Conservation (phyloP, 2,888 invertebrate genomes). For the Idaea dimidiata region DNA sequence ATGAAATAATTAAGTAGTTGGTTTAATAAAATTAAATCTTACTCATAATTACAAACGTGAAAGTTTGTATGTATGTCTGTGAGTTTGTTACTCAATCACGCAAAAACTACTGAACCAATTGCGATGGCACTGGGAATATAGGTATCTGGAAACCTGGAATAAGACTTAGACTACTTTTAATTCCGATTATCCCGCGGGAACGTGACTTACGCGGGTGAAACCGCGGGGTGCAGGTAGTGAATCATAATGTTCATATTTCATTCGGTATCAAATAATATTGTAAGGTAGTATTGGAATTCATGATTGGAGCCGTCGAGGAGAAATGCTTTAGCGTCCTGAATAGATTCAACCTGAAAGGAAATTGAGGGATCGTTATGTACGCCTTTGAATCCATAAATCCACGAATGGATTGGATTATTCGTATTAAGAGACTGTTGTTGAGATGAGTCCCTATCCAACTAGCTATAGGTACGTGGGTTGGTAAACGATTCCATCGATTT, state of each 20-base stretch:
- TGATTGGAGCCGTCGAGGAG: slow-evolving; percentile 62
- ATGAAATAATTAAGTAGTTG: too few relatives aligned
- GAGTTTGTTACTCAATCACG: too few relatives aligned
- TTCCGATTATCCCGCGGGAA: too few relatives aligned
- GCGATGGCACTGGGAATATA: too few relatives aligned
- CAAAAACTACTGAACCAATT: too few relatives aligned
- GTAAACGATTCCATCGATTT: neutral
- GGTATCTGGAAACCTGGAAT: too few relatives aligned
- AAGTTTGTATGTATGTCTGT: too few relatives aligned
- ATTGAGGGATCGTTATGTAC: slow-evolving; percentile 73
- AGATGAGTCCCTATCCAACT: neutral
- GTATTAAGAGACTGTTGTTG: slow-evolving; percentile 18
- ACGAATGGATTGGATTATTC: slow-evolving; percentile 45
- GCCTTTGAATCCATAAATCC: slow-evolving; percentile 65
- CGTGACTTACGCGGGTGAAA: too few relatives aligned
- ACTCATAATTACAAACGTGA: too few relatives aligned
- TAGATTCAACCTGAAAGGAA: slow-evolving; percentile 71
- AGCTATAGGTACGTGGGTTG: neutral
- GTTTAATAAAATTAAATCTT: neutral
- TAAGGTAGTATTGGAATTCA: slow-evolving; percentile 45
- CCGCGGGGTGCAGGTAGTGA: too few relatives aligned
- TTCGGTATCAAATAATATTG: slow-evolving; percentile 42
- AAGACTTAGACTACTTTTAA: too few relatives aligned
- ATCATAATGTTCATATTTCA: slow-evolving; percentile 7
- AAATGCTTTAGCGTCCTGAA: slow-evolving; percentile 68